Evolutionary conservation across 2,888 invertebrate species (phyloP).

Genomic region (Chaitophorus viminalis): DNA sequence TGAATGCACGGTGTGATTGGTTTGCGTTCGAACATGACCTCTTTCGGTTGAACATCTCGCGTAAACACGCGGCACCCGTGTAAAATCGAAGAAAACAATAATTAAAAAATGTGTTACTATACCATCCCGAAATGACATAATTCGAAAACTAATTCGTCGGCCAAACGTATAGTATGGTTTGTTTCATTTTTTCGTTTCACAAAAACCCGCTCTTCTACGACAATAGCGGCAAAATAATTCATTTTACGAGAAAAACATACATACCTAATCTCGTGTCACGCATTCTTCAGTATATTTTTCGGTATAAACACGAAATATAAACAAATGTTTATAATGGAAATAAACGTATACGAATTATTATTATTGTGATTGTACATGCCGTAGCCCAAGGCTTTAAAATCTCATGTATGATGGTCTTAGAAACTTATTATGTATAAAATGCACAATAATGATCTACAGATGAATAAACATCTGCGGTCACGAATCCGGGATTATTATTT

Average conservation of each 20-base stretch:
- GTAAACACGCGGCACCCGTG: background rate
- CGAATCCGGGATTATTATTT: background rate
- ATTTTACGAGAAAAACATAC: too few species aligned
- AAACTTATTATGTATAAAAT: background rate
- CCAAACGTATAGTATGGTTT: background rate
- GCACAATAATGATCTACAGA: background rate
- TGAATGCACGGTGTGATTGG: background rate
- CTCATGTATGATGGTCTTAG: background rate
- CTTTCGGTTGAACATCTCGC: background rate
- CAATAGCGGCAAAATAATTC: too few species aligned
- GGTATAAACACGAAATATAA: background rate
- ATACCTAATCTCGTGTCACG: too few species aligned
- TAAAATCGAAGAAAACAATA: background rate
- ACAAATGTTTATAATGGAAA: background rate
- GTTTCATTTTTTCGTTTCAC: background rate
- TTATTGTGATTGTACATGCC: background rate
- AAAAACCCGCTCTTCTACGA: too few species aligned
- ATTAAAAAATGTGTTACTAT: background rate
- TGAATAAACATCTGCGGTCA: background rate
- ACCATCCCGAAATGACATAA: background rate
- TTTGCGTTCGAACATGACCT: background rate
- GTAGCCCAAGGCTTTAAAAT: background rate
- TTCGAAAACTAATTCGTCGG: background rate
- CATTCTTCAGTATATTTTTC: background rate
- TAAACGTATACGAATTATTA: background rate